Evolutionary conservation across 2,888 invertebrate genomes (phyloP).

Genomic region (Heteromyza rotundicornis): DNA sequence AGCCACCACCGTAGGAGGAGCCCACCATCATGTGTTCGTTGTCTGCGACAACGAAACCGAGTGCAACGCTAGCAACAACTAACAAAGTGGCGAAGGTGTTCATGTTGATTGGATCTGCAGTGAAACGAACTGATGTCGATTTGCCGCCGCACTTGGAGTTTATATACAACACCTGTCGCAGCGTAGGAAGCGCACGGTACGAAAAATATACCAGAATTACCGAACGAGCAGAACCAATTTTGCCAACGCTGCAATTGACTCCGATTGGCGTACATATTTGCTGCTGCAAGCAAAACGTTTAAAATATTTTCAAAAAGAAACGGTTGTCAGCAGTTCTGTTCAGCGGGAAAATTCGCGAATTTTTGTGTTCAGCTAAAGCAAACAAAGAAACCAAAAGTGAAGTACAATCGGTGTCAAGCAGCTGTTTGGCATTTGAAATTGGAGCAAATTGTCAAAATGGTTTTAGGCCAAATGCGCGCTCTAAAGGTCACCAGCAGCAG

Average conservation of each 20-base stretch:
- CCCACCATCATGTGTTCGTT: slow-evolving; percentile 41
- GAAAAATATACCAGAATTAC: too few species aligned
- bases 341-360: too few species aligned
- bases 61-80: slow-evolving; percentile 35
- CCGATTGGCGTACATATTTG: too few species aligned
- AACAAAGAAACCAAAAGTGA: too few species aligned
- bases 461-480: not conserved
- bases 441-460: not conserved
- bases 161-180: too few species aligned
- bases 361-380: too few species aligned
- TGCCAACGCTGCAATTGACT: slow-evolving; percentile 49
- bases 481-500: too few species aligned
- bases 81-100: slow-evolving; percentile 33
- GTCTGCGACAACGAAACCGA: slow-evolving; percentile 32
- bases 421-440: not conserved
- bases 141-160: slow-evolving; percentile 19
- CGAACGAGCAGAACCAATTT: slow-evolving; percentile 63
- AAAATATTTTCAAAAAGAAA: too few species aligned
- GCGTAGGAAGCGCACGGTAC: too few species aligned
- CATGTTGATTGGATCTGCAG: slow-evolving; percentile 30
- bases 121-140: slow-evolving; percentile 38
- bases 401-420: not conserved
- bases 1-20: slow-evolving; percentile 39
- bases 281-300: too few species aligned
- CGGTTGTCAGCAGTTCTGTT: too few species aligned